A percentile compares a stretch with the other conserved stretches of the same genome.
Evolutionary conservation across 2,113 vertebrate genomes (phyloP).

Genomic region (Tychaedon coryphoeus): DNA sequence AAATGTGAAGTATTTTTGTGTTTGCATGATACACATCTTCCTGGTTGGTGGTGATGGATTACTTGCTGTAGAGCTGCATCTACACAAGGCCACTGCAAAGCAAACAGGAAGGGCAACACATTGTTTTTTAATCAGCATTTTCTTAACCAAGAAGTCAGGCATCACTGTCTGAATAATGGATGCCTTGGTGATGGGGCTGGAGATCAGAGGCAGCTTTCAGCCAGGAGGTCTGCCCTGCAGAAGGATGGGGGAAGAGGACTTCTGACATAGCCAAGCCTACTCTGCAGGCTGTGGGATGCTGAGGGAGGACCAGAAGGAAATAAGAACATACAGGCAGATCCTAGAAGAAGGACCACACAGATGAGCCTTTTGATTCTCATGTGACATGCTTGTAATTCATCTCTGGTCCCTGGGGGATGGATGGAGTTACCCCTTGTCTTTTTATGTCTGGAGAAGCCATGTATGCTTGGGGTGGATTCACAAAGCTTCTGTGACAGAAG

Average conservation of each 20-base stretch:
- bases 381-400: neutral
- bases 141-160: neutral
- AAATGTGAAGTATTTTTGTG: neutral
- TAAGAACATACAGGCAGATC: neutral
- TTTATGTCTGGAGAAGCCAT: neutral
- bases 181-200: neutral
- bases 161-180: neutral
- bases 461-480: neutral
- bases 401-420: neutral
- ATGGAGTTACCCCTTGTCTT: neutral
- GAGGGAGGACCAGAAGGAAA: neutral
- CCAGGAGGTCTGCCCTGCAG: neutral
- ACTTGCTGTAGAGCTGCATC: neutral
- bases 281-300: neutral
- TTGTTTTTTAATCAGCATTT: constrained; percentile 5
- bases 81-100: constrained; percentile 17
- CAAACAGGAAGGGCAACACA: neutral
- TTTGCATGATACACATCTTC: neutral
- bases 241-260: neutral
- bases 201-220: neutral
- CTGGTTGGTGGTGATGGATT: neutral
- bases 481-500: neutral
- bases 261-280: accelerated
- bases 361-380: neutral
- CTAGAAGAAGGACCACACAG: neutral